phyloP scores from a whole-genome alignment of 2,113 vertebrate species.

The Acanthochromis polyacanthus region DNA sequence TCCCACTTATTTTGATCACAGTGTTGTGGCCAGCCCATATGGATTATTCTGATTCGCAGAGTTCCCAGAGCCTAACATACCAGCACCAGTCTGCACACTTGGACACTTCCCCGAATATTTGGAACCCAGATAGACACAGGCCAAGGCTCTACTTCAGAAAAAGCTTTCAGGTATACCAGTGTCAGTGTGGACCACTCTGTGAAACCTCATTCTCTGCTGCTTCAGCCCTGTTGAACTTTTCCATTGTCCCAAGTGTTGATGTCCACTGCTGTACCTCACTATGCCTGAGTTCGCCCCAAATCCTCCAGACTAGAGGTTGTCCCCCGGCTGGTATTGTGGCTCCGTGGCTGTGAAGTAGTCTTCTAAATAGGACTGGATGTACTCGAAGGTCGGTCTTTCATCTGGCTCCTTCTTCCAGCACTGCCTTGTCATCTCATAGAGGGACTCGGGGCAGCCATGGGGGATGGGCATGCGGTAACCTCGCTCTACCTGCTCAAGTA shows the following conservation, averaged over 20 bases:
- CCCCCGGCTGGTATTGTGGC: conserved; percentile 85
- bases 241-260: conserved; percentile 8
- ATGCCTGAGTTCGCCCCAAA: background rate
- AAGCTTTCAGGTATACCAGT: conserved; percentile 24
- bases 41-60: conserved; percentile 48
- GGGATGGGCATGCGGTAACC: conserved; percentile 97
- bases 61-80: conserved; percentile 48
- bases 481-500: conserved; percentile 95
- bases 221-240: conserved; percentile 29
- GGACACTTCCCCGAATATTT: conserved; percentile 47
- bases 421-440: conserved; percentile 96
- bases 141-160: conserved; percentile 34
- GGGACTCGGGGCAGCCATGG: conserved; percentile 95
- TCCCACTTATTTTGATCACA: conserved; percentile 66
- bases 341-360: conserved; percentile 91
- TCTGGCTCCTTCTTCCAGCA: conserved; percentile 99
- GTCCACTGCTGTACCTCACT: conserved; percentile 23
- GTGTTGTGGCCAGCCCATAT: conserved; percentile 71
- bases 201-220: conserved; percentile 25
- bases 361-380: conserved; percentile 98
- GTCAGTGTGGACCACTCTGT: conserved; percentile 42
- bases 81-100: conserved; percentile 43
- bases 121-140: conserved; percentile 45
- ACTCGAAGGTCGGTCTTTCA: conserved; percentile 97
- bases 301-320: conserved; percentile 82